Evolutionary conservation across 2,113 vertebrate genomes (phyloP), one percentile per base, ranked within the genome.

Genomic region (Cairina moschata): DNA sequence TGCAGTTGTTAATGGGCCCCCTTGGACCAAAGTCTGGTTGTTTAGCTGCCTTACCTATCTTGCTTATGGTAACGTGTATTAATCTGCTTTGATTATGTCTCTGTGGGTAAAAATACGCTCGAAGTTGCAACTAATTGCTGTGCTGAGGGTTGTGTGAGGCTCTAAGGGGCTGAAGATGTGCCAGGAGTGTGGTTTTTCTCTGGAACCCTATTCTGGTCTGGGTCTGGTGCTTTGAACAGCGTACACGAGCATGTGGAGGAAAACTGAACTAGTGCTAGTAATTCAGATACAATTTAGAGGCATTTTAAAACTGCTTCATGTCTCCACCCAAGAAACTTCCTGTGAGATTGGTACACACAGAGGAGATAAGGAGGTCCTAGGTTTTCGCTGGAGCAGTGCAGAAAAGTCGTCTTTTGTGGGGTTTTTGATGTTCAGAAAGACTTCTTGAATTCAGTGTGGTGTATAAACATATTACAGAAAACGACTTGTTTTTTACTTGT

Each of bases 311-410:
- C 52, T 60, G 83, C 67, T 50, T 84, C 46, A 92, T 20, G 78
- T 82, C 93, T 82, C 84, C 87, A 95, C 92, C 90, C 93, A 76
- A 68, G 71, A 87, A 88, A 32, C 75, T 91, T 96, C 93, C 90
- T 88, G 78, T 89, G 78, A 95, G 82, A 82, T 83, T 34, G 28
- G 34, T n/a, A 42, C 46, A 50, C 13, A 17, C 28, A 68, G n/a
- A 65, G 36, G 86, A 59, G 77, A 92, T 46, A 59, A 83, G 40
- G n/a, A 78, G 34, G 54, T 68, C 62, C 42, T 81, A 60, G 17
- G 28, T 82, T 91, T 91, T 52, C 66, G 48, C 5, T 83, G 75
- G 40, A 65, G 91, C 83, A 68, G n/a, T 82, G 22, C 42, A 87
- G 84, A 50, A 59, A 56, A 63, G 10, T 67, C 8, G 8, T 23